A percentile compares a stretch with the other conserved stretches of the same genome.
These are phyloP conservation scores for Chymomyza fuscimana DNA, from an alignment of 2,888 invertebrate species.

Conservation along the genomic window DNA sequence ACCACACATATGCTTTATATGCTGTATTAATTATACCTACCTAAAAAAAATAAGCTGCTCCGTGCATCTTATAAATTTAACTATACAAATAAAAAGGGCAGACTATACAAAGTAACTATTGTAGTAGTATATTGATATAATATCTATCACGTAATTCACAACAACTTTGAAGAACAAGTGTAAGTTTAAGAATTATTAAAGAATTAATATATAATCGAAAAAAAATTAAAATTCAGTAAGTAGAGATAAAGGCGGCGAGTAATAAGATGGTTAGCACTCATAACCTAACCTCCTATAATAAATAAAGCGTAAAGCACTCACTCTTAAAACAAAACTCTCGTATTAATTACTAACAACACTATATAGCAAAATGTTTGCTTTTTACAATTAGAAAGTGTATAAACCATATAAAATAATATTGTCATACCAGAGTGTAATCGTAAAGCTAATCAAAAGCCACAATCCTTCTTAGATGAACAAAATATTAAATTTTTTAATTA, in stretches of 20 bases:
- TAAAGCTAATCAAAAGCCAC: constrained; percentile 12
- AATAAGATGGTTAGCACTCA: constrained; percentile 16
- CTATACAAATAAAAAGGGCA: constrained; percentile 41
- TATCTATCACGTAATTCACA: constrained; percentile 51
- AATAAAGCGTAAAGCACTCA: constrained; percentile 37
- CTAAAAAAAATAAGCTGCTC: constrained; percentile 35
- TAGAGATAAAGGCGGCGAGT: constrained; percentile 46
- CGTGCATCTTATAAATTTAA: constrained; percentile 60
- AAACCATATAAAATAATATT: constrained; percentile 46
- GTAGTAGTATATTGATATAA: constrained; percentile 10
- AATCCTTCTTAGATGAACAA: constrained; percentile 47
- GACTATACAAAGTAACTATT: constrained; percentile 32
- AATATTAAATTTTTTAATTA: constrained; percentile 57
- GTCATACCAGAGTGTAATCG: constrained; percentile 29
- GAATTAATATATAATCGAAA: constrained; percentile 28
- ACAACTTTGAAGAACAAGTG: constrained; percentile 29
- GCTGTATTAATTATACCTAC: constrained; percentile 44
- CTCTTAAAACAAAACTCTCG: constrained; percentile 20
- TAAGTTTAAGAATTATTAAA: constrained; percentile 59
- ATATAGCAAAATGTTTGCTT: constrained; percentile 40
- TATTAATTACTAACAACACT: constrained; percentile 13
- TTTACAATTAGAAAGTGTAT: constrained; percentile 69
- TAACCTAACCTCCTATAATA: constrained; percentile 30
- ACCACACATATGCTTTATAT: constrained; percentile 20
- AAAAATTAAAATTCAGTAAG: constrained; percentile 44